These are phyloP conservation scores for Galerucella nymphaeae DNA, from an alignment of 2,888 invertebrate genomes.

Conservation along the genomic window DNA sequence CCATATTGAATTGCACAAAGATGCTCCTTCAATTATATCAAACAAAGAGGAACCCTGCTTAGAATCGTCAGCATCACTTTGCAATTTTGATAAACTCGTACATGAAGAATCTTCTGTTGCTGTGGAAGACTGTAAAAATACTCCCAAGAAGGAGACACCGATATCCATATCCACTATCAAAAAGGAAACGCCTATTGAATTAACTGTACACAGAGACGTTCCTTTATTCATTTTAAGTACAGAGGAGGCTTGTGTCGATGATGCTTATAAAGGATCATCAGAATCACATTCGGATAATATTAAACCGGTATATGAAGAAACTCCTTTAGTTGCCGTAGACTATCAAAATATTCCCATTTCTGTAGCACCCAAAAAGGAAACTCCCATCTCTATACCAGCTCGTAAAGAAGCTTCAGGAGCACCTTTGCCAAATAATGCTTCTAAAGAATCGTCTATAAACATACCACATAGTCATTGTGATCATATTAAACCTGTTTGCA, in stretches of 20 bases:
- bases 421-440: too few species aligned
- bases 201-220: background rate
- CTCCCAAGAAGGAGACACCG: conserved; percentile 3
- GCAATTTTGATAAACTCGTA: background rate
- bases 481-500: too few species aligned
- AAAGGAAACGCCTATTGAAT: too few species aligned
- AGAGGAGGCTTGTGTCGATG: background rate
- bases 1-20: background rate
- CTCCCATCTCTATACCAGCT: background rate
- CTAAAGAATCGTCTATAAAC: too few species aligned
- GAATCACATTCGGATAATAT: too few species aligned
- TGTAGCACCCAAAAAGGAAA: background rate
- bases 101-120: conserved; percentile 1
- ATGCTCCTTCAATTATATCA: background rate
- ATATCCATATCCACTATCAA: too few species aligned
- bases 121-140: background rate
- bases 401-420: background rate
- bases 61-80: too few species aligned
- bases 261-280: too few species aligned
- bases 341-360: conserved; percentile 1
- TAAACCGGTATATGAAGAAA: background rate
- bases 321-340: background rate
- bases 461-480: too few species aligned
- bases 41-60: background rate
- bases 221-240: background rate